Percentiles rank a stretch among this genome's conserved stretches.
Conservation (phyloP, 2,888 invertebrate species). For the Odontomyia ornata region DNA sequence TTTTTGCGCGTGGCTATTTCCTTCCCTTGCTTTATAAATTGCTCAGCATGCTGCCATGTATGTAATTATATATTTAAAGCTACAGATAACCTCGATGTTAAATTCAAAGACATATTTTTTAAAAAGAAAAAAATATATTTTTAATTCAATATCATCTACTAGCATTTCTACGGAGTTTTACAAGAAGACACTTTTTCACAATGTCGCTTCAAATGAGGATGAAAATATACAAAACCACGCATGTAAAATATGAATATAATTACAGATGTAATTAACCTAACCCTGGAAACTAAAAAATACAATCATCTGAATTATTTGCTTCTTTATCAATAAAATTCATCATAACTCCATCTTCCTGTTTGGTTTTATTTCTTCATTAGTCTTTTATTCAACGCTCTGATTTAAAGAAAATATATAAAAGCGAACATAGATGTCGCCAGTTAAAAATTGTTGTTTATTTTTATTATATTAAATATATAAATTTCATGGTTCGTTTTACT, state of each 20-base stretch:
- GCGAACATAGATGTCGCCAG: not conserved
- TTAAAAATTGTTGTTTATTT: not conserved
- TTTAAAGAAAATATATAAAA: not conserved
- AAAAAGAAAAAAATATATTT: slow-evolving; percentile 35
- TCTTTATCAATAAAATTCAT: not conserved
- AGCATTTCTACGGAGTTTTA: slow-evolving; percentile 22
- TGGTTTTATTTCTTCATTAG: not conserved
- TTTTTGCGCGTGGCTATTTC: too few relatives aligned
- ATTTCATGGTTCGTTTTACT: not conserved
- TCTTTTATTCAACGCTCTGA: too few relatives aligned
- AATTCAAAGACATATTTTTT: not conserved
- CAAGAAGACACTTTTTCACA: slow-evolving; percentile 34
- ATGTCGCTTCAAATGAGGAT: slow-evolving; percentile 29
- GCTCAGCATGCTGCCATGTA: too few relatives aligned
- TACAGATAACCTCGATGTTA: too few relatives aligned
- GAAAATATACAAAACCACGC: not conserved
- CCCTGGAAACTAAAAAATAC: too few relatives aligned
- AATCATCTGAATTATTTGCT: not conserved
- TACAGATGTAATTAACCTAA: too few relatives aligned
- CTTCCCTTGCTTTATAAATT: too few relatives aligned
- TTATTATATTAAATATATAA: not conserved
- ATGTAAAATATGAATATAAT: slow-evolving; percentile 4
- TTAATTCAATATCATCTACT: slow-evolving; percentile 21
- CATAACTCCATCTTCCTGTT: not conserved
- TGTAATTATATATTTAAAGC: too few relatives aligned